These are phyloP conservation scores for Unio pictorum DNA, from an alignment of 2,888 invertebrate species.

Conservation along the genomic window DNA sequence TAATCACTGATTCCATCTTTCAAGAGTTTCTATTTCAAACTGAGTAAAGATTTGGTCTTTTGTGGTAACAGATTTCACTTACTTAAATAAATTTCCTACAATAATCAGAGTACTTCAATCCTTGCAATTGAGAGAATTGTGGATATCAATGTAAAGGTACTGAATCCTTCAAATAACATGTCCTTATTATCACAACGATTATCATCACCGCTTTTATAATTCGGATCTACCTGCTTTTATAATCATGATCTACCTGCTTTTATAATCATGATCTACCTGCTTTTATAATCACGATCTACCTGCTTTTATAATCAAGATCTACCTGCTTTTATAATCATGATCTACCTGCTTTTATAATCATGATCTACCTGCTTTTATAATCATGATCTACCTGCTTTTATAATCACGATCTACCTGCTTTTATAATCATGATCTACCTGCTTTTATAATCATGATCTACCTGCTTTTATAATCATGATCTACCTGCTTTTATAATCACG, in stretches of 20 bases:
- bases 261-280: conserved; percentile 26
- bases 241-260: conserved; percentile 28
- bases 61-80: too few relatives aligned
- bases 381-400: conserved; percentile 28
- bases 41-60: too few relatives aligned
- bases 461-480: conserved; percentile 16
- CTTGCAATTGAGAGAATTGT: too few relatives aligned
- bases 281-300: conserved; percentile 20
- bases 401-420: conserved; percentile 27
- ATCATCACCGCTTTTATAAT: too few relatives aligned
- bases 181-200: too few relatives aligned
- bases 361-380: conserved; percentile 29
- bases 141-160: too few relatives aligned
- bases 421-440: conserved; percentile 27
- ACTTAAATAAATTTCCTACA: too few relatives aligned
- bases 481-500: conserved; percentile 12
- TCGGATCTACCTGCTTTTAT: too few relatives aligned
- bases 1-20: too few relatives aligned
- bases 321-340: conserved; percentile 28
- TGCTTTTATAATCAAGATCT: conserved; percentile 13
- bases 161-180: too few relatives aligned
- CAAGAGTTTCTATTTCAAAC: too few relatives aligned
- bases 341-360: conserved; percentile 29
- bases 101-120: too few relatives aligned
- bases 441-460: conserved; percentile 17